Conservation (phyloP, 2,113 vertebrate species). For the Ctenodactylus gundi region DNA sequence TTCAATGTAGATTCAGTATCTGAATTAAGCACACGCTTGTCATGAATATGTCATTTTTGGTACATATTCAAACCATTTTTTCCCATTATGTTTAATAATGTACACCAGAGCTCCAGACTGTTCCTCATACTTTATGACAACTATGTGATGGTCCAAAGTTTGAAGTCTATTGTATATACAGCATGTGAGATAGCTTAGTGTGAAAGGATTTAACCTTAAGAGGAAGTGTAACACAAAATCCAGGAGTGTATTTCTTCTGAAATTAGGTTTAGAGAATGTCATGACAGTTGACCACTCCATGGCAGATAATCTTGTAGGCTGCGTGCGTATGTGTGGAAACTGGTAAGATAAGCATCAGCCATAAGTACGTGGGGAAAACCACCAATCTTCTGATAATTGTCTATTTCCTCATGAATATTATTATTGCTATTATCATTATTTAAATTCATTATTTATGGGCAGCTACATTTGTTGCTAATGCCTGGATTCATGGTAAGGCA, state of each 20-base stretch:
- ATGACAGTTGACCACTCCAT: neutral
- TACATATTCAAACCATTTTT: no score
- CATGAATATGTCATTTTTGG: neutral
- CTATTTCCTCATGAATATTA: neutral
- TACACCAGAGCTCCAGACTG: neutral
- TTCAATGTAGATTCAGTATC: no score
- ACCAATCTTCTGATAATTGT: neutral
- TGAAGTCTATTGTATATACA: neutral
- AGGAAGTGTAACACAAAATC: neutral
- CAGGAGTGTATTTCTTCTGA: neutral
- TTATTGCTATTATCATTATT: neutral
- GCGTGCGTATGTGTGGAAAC: neutral
- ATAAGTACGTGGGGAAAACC: neutral
- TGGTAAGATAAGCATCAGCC: neutral
- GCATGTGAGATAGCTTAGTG: neutral
- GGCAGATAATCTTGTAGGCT: neutral
- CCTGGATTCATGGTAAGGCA: neutral
- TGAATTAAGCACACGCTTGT: no score
- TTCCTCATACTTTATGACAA: neutral
- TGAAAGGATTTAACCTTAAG: conserved; percentile 1
- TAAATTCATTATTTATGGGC: neutral
- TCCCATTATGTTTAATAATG: no score
- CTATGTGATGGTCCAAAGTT: neutral
- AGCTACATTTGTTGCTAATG: neutral
- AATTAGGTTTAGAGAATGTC: neutral